phyloP scores from a whole-genome alignment of 2,113 vertebrate genomes.

The Chaetura pelagica region DNA sequence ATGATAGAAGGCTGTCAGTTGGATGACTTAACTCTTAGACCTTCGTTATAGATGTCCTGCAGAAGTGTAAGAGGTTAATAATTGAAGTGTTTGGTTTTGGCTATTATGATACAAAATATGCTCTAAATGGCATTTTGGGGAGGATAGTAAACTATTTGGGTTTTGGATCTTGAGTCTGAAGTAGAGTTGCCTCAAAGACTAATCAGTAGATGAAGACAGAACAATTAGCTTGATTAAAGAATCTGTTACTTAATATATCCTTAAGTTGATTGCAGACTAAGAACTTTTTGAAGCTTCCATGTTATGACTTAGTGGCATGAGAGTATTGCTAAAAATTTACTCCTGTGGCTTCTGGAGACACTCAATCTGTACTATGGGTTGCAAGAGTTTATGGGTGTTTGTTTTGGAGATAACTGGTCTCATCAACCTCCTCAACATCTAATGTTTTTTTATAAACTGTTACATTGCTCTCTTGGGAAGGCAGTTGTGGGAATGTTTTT shows the following conservation, averaged over 20 bases:
- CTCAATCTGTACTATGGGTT: neutral
- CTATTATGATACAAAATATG: neutral
- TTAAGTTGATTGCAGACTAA: neutral
- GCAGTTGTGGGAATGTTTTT: neutral
- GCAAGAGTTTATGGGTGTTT: neutral
- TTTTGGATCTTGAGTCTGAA: neutral
- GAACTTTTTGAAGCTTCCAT: neutral
- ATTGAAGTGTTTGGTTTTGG: neutral
- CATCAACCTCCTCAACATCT: neutral
- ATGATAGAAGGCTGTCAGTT: neutral
- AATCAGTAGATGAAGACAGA: neutral
- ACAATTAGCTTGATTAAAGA: neutral
- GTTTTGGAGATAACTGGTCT: neutral
- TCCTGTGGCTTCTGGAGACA: neutral
- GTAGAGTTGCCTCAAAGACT: neutral
- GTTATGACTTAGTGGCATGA: neutral
- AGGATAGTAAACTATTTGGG: neutral
- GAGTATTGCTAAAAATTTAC: neutral
- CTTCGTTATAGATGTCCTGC: neutral
- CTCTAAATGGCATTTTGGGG: neutral
- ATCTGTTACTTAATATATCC: neutral
- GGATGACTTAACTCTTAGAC: neutral
- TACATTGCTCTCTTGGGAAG: neutral
- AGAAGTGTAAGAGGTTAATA: neutral
- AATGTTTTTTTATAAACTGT: neutral